Evolutionary conservation across 1,140 invertebrate genomes (phyloP).

Genomic region (Drosophila eugracilis): DNA sequence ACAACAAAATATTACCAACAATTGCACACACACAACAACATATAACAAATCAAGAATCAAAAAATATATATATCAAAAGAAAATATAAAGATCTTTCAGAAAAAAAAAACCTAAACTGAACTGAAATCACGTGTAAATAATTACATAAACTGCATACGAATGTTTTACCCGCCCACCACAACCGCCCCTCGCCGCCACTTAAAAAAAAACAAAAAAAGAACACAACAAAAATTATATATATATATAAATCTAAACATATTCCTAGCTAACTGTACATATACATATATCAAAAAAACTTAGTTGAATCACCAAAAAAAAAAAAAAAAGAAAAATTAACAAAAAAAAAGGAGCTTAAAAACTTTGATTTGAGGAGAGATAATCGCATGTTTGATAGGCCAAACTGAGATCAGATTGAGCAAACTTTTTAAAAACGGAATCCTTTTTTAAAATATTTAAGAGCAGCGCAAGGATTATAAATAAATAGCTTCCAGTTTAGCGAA

Average conservation of each 20-base stretch:
- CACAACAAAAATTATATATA: conserved; percentile 6
- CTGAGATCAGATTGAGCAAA: conserved; percentile 3
- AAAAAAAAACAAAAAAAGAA: conserved; percentile 21
- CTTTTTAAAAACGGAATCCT: not conserved
- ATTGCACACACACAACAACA: conserved; percentile 51
- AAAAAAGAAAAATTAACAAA: too few species aligned
- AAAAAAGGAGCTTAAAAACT: conserved; percentile 6
- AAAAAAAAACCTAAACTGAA: conserved; percentile 13
- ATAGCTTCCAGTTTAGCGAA: conserved; percentile 3
- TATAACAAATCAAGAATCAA: too few species aligned
- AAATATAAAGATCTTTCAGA: too few species aligned
- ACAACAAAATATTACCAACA: conserved; percentile 41
- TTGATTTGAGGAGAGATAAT: conserved; percentile 11
- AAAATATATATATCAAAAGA: conserved; percentile 14
- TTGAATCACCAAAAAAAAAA: conserved; percentile 18
- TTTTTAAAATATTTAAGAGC: too few species aligned
- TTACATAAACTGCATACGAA: conserved; percentile 66
- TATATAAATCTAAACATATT: conserved; percentile 14
- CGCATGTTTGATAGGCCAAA: conserved; percentile 22
- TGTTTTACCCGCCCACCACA: conserved; percentile 42
- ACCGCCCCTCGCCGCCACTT: conserved; percentile 32
- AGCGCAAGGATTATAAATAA: not conserved
- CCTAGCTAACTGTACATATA: conserved; percentile 38
- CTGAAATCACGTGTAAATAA: conserved; percentile 69
- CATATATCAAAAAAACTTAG: conserved; percentile 9